Percentiles rank a stretch among this genome's conserved stretches.
Evolutionary conservation across 2,888 invertebrate species (phyloP).

Genomic region (Acleris sparsana): DNA sequence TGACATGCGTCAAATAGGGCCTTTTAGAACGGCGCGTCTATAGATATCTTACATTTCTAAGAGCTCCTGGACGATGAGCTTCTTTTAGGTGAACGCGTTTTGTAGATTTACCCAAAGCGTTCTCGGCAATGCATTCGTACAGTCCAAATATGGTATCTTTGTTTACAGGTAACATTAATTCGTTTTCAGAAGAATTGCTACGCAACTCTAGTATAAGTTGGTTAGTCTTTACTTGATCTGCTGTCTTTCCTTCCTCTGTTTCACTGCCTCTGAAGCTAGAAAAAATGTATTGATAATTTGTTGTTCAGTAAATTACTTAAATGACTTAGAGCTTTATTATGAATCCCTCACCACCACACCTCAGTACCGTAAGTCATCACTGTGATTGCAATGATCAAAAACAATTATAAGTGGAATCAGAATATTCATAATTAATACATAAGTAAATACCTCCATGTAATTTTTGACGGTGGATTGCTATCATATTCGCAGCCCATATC

Average conservation of each 20-base stretch:
- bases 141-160: slow-evolving; percentile 57
- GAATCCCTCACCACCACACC: no score
- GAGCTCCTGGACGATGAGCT: slow-evolving; percentile 57
- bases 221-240: slow-evolving; percentile 49
- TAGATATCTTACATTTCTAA: slow-evolving; percentile 57
- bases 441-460: slow-evolving; percentile 64
- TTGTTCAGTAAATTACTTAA: background rate
- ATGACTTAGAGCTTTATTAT: no score
- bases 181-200: slow-evolving; percentile 42
- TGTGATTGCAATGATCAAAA: no score
- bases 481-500: slow-evolving; percentile 63
- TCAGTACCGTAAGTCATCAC: no score
- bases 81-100: slow-evolving; percentile 57
- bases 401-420: no score
- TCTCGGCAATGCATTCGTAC: slow-evolving; percentile 62
- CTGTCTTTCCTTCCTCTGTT: slow-evolving; percentile 40
- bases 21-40: no score
- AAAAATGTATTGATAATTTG: background rate
- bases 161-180: slow-evolving; percentile 47
- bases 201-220: slow-evolving; percentile 45
- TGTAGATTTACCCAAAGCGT: slow-evolving; percentile 53
- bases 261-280: slow-evolving; percentile 51
- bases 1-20: no score
- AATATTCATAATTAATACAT: no score
- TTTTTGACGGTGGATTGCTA: slow-evolving; percentile 60